A percentile compares a stretch with the other conserved stretches of the same genome.
These are phyloP conservation scores for Conistra vaccinii DNA, from an alignment of 2,888 invertebrate genomes.

Conservation along the genomic window DNA sequence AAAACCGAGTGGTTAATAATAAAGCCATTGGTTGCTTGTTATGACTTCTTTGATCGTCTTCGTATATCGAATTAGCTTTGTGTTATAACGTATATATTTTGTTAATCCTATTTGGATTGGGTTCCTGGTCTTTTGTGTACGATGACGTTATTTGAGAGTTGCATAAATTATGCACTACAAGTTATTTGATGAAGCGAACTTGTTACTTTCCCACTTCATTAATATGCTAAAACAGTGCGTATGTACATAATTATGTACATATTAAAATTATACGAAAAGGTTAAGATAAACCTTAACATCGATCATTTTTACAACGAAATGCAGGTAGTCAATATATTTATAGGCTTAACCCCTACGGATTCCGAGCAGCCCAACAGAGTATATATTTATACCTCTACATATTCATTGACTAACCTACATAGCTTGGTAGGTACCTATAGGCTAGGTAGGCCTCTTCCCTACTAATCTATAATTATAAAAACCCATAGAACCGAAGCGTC, in stretches of 20 bases:
- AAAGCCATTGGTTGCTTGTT: constrained; percentile 51
- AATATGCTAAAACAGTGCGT: neutral
- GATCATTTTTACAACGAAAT: constrained; percentile 33
- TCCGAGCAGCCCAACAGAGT: constrained; percentile 31
- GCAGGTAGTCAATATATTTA: constrained; percentile 58
- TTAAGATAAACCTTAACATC: constrained; percentile 6
- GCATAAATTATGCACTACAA: neutral
- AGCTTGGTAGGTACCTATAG: neutral
- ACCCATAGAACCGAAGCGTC: constrained; percentile 21
- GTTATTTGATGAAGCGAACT: neutral
- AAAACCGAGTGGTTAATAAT: constrained; percentile 55
- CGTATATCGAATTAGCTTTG: constrained; percentile 39
- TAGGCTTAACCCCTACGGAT: constrained; percentile 55
- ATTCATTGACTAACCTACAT: constrained; percentile 23
- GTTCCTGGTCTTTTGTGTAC: neutral
- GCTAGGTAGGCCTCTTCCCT: constrained; percentile 20
- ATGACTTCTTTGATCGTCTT: constrained; percentile 49
- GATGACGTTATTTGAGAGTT: neutral
- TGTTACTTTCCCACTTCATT: too few relatives aligned
- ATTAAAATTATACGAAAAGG: neutral
- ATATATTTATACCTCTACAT: constrained; percentile 58
- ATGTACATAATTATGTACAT: neutral
- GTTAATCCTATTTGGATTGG: constrained; percentile 14
- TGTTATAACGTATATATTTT: constrained; percentile 26
- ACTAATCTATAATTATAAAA: constrained; percentile 52